These are phyloP conservation scores for Gymnobelideus leadbeateri DNA, from an alignment of 2,113 vertebrate species.

Conservation along the genomic window DNA sequence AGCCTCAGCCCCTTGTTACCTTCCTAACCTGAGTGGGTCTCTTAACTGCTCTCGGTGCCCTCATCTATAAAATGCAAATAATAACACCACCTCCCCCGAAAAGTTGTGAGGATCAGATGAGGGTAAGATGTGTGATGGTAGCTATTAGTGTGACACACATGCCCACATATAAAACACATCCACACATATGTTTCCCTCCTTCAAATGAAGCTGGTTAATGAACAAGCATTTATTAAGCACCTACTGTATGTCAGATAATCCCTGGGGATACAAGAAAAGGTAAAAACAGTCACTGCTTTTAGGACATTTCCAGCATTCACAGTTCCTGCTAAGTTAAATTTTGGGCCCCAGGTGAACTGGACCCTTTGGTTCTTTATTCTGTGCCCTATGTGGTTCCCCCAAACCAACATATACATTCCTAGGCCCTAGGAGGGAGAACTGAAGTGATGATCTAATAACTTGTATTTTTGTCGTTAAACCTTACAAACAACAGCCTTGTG, in stretches of 20 bases:
- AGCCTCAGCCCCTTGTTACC: background rate
- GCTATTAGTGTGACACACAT: background rate
- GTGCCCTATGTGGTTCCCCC: background rate
- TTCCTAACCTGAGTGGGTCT: background rate
- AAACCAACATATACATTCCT: background rate
- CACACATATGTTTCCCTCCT: background rate
- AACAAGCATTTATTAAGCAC: background rate
- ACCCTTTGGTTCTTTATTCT: background rate
- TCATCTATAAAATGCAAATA: background rate
- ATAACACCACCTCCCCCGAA: background rate
- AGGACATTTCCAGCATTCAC: background rate
- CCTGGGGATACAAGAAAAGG: background rate
- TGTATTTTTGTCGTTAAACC: background rate
- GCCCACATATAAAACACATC: background rate
- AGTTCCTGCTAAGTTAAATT: background rate
- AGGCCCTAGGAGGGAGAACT: background rate
- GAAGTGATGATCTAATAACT: background rate
- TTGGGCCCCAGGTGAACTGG: background rate
- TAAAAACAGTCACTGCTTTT: background rate
- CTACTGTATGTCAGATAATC: background rate
- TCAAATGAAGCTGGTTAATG: background rate
- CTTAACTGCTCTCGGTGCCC: constrained; percentile 36
- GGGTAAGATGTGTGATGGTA: background rate
- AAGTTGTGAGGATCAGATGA: background rate
- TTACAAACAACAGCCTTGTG: background rate